These are phyloP conservation scores for Escarpia spicata DNA, from an alignment of 2,888 invertebrate species.

Conservation along the genomic window DNA sequence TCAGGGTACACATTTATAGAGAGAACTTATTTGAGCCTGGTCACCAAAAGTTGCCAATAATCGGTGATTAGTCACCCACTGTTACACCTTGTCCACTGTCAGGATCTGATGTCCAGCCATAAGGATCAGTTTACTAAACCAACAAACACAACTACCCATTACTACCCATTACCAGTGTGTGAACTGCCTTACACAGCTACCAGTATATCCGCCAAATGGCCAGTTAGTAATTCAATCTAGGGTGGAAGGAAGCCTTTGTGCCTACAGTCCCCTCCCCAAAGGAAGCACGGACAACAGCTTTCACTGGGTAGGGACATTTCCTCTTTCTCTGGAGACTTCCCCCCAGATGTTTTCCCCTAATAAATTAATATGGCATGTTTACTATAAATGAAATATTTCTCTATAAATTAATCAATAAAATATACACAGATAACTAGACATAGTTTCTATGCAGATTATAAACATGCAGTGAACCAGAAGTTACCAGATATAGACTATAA, in stretches of 20 bases:
- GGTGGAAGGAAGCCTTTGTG: background rate
- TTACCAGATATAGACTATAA: too few species aligned
- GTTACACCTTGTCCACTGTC: background rate
- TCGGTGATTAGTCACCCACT: background rate
- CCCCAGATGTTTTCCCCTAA: too few species aligned
- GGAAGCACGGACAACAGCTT: background rate
- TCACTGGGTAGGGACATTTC: too few species aligned
- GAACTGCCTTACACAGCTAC: background rate
- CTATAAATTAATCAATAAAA: too few species aligned
- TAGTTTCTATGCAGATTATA: too few species aligned
- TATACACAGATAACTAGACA: too few species aligned
- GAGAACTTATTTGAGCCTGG: background rate
- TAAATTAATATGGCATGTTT: too few species aligned
- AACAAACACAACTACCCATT: background rate
- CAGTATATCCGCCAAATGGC: conserved; percentile 10
- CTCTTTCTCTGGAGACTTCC: too few species aligned
- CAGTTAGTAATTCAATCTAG: background rate
- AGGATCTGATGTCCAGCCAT: background rate
- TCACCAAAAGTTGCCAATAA: background rate
- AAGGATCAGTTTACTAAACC: background rate
- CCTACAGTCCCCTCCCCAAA: background rate
- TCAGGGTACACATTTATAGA: too few species aligned
- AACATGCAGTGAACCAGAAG: too few species aligned
- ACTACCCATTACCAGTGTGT: background rate
- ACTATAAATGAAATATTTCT: too few species aligned